Percentiles rank a stretch among this genome's conserved stretches.
phyloP scores from a whole-genome alignment of 2,113 vertebrate species.

The Trinectes maculatus region DNA sequence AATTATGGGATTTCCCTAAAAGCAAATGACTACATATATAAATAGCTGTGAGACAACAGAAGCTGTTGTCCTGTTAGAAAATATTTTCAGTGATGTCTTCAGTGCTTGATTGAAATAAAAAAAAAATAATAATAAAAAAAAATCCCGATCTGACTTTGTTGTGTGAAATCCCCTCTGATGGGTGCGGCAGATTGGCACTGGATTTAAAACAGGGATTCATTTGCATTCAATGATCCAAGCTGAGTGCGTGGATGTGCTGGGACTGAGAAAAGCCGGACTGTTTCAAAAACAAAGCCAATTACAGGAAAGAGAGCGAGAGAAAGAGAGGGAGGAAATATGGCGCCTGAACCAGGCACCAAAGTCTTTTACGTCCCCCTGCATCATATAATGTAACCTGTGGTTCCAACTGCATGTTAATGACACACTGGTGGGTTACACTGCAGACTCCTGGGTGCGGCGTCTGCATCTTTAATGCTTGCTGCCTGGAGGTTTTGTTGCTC shows the following conservation, averaged over 20 bases:
- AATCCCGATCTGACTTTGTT: conserved; percentile 29
- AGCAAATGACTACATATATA: conserved; percentile 5
- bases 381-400: neutral
- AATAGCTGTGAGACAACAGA: conserved; percentile 23
- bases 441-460: conserved; percentile 5
- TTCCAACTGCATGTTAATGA: conserved; percentile 11
- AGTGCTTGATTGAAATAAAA: conserved; percentile 37
- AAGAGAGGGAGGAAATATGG: conserved; percentile 15
- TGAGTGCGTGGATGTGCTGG: neutral
- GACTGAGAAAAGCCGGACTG: conserved; percentile 17
- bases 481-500: conserved; percentile 37
- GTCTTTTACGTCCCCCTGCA: neutral
- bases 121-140: conserved; percentile 17
- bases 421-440: conserved; percentile 14
- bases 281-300: conserved; percentile 55
- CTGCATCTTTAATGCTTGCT: conserved; percentile 10
- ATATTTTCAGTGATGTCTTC: conserved; percentile 8
- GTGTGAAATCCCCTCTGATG: conserved; percentile 27
- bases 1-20: conserved; percentile 17
- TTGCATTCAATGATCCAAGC: conserved; percentile 45
- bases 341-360: conserved; percentile 15
- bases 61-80: conserved; percentile 19
- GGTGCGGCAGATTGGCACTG: conserved; percentile 34
- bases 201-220: conserved; percentile 46
- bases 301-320: conserved; percentile 24